Base-by-base conservation (phyloP, 2,888 invertebrate genomes). In the Acleris emargana region DNA sequence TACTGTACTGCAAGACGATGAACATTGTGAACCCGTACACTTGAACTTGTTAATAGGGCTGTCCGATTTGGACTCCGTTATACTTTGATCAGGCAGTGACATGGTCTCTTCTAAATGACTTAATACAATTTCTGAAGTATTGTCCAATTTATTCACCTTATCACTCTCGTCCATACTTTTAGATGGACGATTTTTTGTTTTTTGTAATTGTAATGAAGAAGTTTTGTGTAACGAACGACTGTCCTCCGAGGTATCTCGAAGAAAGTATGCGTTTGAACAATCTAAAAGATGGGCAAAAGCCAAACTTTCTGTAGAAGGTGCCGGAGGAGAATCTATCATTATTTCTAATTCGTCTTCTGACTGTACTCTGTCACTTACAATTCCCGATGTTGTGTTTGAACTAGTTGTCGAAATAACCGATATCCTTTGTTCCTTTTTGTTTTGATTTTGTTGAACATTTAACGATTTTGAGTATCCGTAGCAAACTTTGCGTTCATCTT, bases 331-430 rank as follows among this genome's bases (percentile, higher is more conserved):
- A 72, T 96, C 96, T 68, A 96, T 96, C 96, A 96, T 96, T 71
- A 96, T 97, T 91, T 97, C 97, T 79, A 97, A 94, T 87, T 98
- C 98, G 82, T 98, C 98, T 90, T 98, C 97, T 62, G 97, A 98
- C 84, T 98, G 98, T 63, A 98, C 97, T 73, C 98, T 95, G 86
- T 99, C 99, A 84, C 98, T 98, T 53, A 98, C 98, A 75, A 99
- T 98, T 67, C 99, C 99, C 38, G 98, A 98, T 25, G 99, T 99
- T 49, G 98, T 99, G 82, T 98, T 98, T n/a, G 98, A 98, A 78
- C 98, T 98, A 50, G 98, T 97, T 78, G 96, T 97, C 67, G 97
- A 97, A 81, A 98, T 97, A 38, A 98, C 96, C 63, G 97, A 97
- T 82, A 97, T 96, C 76, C 97, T 94, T 86, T 97, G 97, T 85